Conservation (phyloP, 2,797 vertebrate species). For the Mastacembelus armatus region DNA sequence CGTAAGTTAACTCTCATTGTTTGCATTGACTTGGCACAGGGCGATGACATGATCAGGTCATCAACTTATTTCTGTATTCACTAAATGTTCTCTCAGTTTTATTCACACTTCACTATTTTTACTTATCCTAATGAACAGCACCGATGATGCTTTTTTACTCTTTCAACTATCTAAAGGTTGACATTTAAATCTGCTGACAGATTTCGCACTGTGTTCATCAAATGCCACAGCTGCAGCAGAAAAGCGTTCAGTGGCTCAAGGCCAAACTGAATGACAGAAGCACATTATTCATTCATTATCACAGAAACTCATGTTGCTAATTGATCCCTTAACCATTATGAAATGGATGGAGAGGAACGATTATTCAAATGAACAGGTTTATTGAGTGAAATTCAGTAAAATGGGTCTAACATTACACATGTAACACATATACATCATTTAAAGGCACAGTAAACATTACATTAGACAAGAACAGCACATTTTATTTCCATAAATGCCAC, state of each 20-base stretch:
- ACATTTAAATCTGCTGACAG: slow-evolving; percentile 39
- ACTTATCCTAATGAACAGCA: neutral
- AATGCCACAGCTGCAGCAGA: slow-evolving; percentile 33
- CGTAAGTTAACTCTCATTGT: too few relatives aligned
- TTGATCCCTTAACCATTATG: neutral
- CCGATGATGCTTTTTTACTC: neutral
- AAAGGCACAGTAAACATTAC: neutral
- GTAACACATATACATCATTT: too few relatives aligned
- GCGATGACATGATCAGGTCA: too few relatives aligned
- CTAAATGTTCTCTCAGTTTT: neutral
- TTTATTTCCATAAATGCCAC: neutral
- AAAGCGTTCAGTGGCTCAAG: slow-evolving; percentile 6
- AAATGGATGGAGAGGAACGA: neutral
- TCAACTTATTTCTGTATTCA: neutral
- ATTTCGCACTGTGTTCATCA: slow-evolving; percentile 12
- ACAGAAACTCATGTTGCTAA: neutral
- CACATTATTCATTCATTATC: slow-evolving; percentile 21
- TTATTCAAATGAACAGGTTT: slow-evolving; percentile 25
- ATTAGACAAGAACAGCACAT: neutral
- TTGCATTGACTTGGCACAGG: too few relatives aligned
- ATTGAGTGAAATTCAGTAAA: slow-evolving; percentile 21
- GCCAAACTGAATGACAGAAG: slow-evolving; percentile 20
- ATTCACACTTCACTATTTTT: neutral
- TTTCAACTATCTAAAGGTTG: slow-evolving; percentile 3
- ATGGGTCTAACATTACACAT: neutral